Base-by-base conservation (phyloP, 2,113 vertebrate species). In the Todiramphus chloris region DNA sequence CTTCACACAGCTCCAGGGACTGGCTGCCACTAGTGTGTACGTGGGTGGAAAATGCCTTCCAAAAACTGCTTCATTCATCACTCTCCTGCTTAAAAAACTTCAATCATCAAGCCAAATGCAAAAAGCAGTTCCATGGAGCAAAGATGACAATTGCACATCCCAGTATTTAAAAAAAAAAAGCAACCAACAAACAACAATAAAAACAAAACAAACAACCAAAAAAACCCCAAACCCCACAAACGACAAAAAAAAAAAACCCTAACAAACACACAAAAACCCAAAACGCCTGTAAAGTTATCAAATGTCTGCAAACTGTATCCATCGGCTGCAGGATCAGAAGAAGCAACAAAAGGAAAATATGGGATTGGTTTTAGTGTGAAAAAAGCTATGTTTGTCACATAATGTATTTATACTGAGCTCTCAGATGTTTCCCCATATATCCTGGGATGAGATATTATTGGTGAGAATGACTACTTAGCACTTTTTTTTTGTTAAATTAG, bases 1-100 rank as follows among this genome's bases (percentile, higher is more conserved):
- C n/a, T 17, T 21, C 41, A 4, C 39, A 5, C 2, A 7, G n/a
- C 24, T 1, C 1, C 48, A 4, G n/a, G 24, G 35, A 35, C 46
- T 2, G 25, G 31, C n/a, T 15, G 44, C 30, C 6, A 7, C 43
- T 30, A n/a, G 19, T 6, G 0, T 0, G 4, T 5, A 4, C 4
- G 1, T 3, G 11, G 11, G 23, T 25, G 35, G 7, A 11, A 30
- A 19, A 11, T 2, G 28, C 21, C 82, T 63, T 62, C 77, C 39
- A 30, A 50, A 63, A 9, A 1, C 46, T 11, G 9, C 0, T 23
- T 62, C 35, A 55, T 31, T 24, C 59, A 35, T 27, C 13, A 0
- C 44, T 25, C 43, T 39, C 30, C 59, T 43, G 10, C 74, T 87
- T 60, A 17, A 55, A 63, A 74, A n/a, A 4, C 3, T 30, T 14